Percentiles rank a stretch among this genome's conserved stretches.
phyloP scores from a whole-genome alignment of 2,113 vertebrate genomes.

The Drymodes brunneopygia region DNA sequence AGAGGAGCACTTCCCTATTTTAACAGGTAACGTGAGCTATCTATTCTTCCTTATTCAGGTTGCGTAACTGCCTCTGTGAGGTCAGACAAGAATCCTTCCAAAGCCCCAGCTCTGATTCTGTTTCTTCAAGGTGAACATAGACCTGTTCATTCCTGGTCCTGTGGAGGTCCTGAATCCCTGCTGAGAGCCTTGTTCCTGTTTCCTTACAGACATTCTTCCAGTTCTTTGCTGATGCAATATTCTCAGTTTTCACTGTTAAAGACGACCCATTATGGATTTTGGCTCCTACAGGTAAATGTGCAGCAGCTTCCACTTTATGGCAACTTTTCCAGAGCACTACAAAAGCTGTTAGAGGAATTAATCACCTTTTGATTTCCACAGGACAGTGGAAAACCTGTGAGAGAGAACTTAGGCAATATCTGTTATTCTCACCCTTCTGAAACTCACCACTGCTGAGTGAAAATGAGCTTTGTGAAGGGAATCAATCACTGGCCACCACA shows the following conservation, averaged over 20 bases:
- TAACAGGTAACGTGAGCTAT: neutral
- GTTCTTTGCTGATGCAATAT: neutral
- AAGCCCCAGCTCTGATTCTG: neutral
- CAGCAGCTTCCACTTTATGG: neutral
- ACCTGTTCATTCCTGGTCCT: neutral
- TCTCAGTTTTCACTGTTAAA: neutral
- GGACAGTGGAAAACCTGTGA: neutral
- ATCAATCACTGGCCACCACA: constrained; percentile 43
- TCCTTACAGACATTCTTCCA: neutral
- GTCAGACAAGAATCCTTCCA: neutral
- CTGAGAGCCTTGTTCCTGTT: neutral
- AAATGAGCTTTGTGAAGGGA: constrained; percentile 57
- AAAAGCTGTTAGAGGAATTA: constrained; percentile 8
- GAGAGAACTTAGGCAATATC: constrained; percentile 38
- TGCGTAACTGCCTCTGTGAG: neutral
- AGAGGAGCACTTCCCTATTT: neutral
- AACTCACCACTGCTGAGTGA: constrained; percentile 41
- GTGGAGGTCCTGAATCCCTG: neutral
- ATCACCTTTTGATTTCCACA: constrained; percentile 2
- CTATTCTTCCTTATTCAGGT: neutral
- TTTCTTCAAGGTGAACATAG: neutral
- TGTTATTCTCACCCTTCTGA: constrained; percentile 47
- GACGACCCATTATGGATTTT: neutral
- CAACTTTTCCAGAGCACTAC: neutral
- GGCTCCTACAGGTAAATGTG: neutral